Conservation (phyloP, 2,113 vertebrate species). For the Ophiodon elongatus region DNA sequence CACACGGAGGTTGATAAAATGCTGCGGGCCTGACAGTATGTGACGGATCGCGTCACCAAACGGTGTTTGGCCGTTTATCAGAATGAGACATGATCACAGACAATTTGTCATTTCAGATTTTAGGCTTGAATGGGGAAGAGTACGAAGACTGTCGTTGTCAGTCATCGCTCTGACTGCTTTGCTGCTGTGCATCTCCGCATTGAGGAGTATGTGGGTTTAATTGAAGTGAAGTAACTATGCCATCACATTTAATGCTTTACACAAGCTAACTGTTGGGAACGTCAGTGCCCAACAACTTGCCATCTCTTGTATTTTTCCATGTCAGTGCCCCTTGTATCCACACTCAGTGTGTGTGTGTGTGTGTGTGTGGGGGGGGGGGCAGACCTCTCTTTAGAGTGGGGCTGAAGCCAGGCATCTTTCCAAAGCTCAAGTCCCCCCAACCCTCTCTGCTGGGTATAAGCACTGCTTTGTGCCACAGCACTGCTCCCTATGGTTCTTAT, state of each 20-base stretch:
- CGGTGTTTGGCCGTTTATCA: conserved; percentile 49
- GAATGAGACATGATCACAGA: conserved; percentile 52
- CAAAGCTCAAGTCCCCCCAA: conserved; percentile 61
- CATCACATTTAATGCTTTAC: conserved; percentile 46
- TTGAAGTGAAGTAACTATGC: conserved; percentile 33
- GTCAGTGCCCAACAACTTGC: conserved; percentile 71
- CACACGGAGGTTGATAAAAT: conserved; percentile 49
- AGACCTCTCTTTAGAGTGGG: conserved; percentile 70
- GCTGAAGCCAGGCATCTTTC: conserved; percentile 75
- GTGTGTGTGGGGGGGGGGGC: conserved; percentile 38
- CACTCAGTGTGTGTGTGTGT: conserved; percentile 55
- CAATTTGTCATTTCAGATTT: conserved; percentile 51
- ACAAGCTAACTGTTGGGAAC: conserved; percentile 57
- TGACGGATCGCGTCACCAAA: conserved; percentile 48
- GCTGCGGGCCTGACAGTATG: conserved; percentile 15
- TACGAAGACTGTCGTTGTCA: conserved; percentile 11
- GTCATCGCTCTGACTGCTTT: conserved; percentile 14
- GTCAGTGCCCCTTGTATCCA: conserved; percentile 75
- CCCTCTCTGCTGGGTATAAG: conserved; percentile 70
- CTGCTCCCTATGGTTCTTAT: conserved; percentile 65
- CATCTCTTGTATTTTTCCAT: conserved; percentile 79
- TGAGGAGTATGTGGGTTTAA: conserved; percentile 31
- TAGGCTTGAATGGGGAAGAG: conserved; percentile 23
- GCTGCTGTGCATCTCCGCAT: neutral
- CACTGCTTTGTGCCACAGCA: conserved; percentile 66